Percentiles rank a stretch among this genome's conserved stretches.
Conservation (phyloP, 2,113 vertebrate species). For the Hemiprocne comata region DNA sequence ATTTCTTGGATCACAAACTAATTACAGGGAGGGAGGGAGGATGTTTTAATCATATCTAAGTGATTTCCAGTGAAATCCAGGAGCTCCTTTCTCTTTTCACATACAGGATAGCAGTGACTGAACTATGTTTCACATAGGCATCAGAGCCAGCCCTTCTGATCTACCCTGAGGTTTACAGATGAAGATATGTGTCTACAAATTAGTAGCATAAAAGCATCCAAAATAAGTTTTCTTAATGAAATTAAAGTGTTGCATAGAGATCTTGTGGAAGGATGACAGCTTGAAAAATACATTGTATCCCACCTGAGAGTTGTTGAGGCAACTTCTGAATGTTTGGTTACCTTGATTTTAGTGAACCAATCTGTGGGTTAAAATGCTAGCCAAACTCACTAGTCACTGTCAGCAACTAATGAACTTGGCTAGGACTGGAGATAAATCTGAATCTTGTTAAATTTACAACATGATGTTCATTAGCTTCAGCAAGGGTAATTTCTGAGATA, state of each 20-base stretch:
- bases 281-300: background rate
- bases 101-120: background rate
- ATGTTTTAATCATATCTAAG: background rate
- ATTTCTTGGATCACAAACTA: background rate
- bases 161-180: background rate
- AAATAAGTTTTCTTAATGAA: background rate
- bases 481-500: constrained; percentile 61
- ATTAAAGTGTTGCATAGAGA: background rate
- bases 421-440: constrained; percentile 48
- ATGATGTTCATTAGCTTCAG: constrained; percentile 68
- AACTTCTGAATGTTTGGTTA: background rate
- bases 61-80: background rate
- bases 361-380: background rate
- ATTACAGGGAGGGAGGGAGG: background rate
- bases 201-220: background rate
- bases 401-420: constrained; percentile 27
- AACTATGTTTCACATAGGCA: background rate
- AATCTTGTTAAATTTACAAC: constrained; percentile 66
- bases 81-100: background rate
- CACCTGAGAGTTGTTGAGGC: background rate
- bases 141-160: background rate
- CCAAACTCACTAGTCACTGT: constrained; percentile 23
- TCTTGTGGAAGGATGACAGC: background rate
- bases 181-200: background rate
- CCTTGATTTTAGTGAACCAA: background rate